These are phyloP conservation scores for Drosophila nigromelanica DNA, from an alignment of 1,140 invertebrate genomes.

Conservation along the genomic window DNA sequence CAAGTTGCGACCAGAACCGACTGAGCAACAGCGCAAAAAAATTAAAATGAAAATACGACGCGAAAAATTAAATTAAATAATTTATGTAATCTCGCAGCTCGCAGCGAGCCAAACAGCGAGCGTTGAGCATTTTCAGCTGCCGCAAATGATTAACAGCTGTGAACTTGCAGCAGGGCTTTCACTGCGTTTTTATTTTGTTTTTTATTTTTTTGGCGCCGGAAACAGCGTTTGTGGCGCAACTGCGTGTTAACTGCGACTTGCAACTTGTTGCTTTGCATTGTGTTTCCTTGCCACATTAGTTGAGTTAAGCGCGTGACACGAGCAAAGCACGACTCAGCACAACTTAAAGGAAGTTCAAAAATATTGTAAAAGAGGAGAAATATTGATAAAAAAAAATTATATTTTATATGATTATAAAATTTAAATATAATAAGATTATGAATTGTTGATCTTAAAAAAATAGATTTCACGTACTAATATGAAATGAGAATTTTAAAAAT, in stretches of 20 bases:
- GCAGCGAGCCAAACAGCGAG: background rate
- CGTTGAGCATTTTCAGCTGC: slow-evolving; percentile 32
- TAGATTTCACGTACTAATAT: no score
- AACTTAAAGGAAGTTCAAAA: no score
- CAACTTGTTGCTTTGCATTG: slow-evolving; percentile 9
- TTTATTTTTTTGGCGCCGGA: slow-evolving; percentile 39
- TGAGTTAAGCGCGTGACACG: background rate
- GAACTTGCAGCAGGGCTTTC: slow-evolving; percentile 36
- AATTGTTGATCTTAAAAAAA: no score
- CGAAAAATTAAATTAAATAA: slow-evolving; percentile 41
- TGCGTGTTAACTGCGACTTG: background rate
- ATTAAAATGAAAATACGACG: background rate
- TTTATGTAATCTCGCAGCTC: slow-evolving; percentile 47
- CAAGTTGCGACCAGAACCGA: slow-evolving; percentile 18
- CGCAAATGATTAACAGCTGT: slow-evolving; percentile 37
- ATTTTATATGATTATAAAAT: no score
- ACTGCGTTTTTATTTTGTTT: slow-evolving; percentile 14
- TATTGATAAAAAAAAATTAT: no score
- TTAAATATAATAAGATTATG: no score
- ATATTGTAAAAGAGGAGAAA: no score
- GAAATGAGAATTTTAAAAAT: no score
- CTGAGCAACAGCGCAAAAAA: slow-evolving; percentile 9
- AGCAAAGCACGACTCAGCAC: no score
- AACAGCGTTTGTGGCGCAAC: slow-evolving; percentile 34
- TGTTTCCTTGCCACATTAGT: slow-evolving; percentile 31